A percentile compares a stretch with the other conserved stretches of the same genome.
Evolutionary conservation across 2,113 vertebrate genomes (phyloP).

Genomic region (Oxyura jamaicensis): DNA sequence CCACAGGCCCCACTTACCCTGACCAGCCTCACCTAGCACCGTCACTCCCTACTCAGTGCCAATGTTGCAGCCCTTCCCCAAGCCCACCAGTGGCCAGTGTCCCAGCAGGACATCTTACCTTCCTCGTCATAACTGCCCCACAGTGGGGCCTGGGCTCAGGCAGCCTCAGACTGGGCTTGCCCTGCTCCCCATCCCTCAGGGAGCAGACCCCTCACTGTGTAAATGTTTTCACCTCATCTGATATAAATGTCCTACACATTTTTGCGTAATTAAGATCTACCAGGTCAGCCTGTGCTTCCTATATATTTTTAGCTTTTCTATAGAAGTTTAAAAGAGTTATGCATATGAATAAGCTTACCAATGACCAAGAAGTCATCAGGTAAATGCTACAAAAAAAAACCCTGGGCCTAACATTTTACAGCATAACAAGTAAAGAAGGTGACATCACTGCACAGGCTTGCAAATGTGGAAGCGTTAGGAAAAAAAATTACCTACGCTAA

Average conservation of each 20-base stretch:
- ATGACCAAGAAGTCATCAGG: not conserved
- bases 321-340: not conserved
- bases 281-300: not conserved
- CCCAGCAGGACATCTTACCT: not conserved
- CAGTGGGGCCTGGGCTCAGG: accelerated
- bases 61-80: not conserved
- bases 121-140: accelerated
- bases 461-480: not conserved
- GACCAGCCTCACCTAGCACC: not conserved
- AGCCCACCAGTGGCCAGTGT: too few species aligned
- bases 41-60: not conserved
- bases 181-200: too few species aligned
- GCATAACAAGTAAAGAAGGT: not conserved
- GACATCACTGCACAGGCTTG: not conserved
- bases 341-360: not conserved
- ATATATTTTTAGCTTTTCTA: not conserved
- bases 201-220: too few species aligned
- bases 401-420: not conserved
- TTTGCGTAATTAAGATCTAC: not conserved
- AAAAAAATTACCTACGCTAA: not conserved
- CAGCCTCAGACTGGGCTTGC: accelerated
- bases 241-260: not conserved
- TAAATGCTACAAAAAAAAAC: not conserved
- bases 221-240: not conserved
- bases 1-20: too few species aligned